These are phyloP conservation scores for Actenoides lindsayi DNA, from an alignment of 2,113 vertebrate genomes.

Conservation along the genomic window DNA sequence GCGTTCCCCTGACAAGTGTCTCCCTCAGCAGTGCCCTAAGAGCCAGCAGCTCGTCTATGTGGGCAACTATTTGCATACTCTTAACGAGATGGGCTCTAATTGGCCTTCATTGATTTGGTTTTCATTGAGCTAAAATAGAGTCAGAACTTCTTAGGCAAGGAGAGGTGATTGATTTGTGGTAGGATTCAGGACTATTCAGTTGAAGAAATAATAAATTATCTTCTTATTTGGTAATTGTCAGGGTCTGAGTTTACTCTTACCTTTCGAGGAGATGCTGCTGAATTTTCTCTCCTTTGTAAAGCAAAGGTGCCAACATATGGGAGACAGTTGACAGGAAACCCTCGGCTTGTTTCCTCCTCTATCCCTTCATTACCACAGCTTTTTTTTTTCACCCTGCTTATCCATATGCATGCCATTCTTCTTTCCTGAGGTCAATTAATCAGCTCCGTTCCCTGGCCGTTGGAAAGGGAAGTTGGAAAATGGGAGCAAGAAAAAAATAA, in stretches of 20 bases:
- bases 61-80: slow-evolving; percentile 83
- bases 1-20: background rate
- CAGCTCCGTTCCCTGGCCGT: background rate
- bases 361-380: background rate
- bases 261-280: slow-evolving; percentile 25
- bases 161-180: slow-evolving; percentile 91
- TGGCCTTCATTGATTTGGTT: slow-evolving; percentile 92
- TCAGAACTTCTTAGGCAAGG: slow-evolving; percentile 86
- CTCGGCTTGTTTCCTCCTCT: background rate
- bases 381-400: background rate
- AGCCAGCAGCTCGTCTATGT: slow-evolving; percentile 31
- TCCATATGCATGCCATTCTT: background rate
- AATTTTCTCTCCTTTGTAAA: slow-evolving; percentile 11
- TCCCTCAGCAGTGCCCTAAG: background rate
- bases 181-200: slow-evolving; percentile 88
- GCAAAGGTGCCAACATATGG: background rate
- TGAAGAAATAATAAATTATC: slow-evolving; percentile 92
- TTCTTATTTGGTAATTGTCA: slow-evolving; percentile 85
- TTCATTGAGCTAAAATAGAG: slow-evolving; percentile 96
- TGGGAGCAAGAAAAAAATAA: background rate
- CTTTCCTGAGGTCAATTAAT: background rate
- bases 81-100: slow-evolving; percentile 90
- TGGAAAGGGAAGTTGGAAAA: background rate
- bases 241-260: slow-evolving; percentile 58
- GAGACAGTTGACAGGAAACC: background rate